Evolutionary conservation across 2,888 invertebrate genomes (phyloP).

Genomic region (Dicycla oo): DNA sequence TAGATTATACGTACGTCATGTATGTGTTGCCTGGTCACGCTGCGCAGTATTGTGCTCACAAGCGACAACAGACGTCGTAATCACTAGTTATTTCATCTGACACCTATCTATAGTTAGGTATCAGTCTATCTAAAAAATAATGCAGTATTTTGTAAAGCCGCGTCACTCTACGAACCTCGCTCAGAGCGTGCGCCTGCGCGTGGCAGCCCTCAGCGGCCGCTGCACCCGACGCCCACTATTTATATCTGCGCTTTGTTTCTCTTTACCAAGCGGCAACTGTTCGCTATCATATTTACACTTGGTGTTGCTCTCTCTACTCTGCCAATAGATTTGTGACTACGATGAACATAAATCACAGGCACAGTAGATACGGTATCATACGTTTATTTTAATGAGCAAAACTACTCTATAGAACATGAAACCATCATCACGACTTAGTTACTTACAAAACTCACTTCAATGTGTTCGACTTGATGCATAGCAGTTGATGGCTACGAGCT

Average conservation of each 20-base stretch:
- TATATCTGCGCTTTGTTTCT: constrained; percentile 32
- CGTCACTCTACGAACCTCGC: background rate
- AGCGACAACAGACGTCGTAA: background rate
- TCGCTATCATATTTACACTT: constrained; percentile 24
- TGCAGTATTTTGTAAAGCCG: background rate
- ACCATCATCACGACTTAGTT: background rate
- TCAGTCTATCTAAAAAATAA: background rate
- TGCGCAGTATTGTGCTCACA: no score
- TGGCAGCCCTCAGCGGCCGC: constrained; percentile 28
- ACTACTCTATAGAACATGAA: background rate
- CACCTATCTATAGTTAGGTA: background rate
- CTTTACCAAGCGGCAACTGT: constrained; percentile 14
- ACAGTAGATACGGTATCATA: background rate
- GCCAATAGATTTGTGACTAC: constrained; percentile 6
- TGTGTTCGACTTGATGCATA: background rate
- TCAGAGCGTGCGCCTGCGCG: background rate
- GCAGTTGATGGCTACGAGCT: constrained; percentile 33
- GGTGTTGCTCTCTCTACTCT: background rate
- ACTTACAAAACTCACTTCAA: background rate
- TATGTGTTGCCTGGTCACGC: no score
- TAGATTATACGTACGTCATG: no score
- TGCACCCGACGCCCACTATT: constrained; percentile 22
- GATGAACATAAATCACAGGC: background rate
- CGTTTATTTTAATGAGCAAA: background rate
- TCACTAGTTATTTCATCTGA: background rate